These are phyloP conservation scores for Orthonevra nobilis DNA, from an alignment of 2,888 invertebrate genomes.

Conservation along the genomic window DNA sequence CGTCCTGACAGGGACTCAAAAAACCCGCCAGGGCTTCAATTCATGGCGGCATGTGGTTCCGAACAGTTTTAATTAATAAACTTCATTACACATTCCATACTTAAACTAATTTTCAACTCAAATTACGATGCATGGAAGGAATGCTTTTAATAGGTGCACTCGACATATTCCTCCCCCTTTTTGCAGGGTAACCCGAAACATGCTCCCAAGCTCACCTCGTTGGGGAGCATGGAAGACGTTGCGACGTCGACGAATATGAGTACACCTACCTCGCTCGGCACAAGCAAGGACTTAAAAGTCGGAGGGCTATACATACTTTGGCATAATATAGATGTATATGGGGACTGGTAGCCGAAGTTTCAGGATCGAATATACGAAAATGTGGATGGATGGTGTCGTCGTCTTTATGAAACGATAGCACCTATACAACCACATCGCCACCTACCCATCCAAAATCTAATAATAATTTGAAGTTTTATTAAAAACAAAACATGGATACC, in stretches of 20 bases:
- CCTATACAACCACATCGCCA: constrained; percentile 9
- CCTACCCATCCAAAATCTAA: constrained; percentile 6
- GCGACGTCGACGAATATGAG: neutral
- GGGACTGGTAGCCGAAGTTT: too few relatives aligned
- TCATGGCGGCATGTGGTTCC: constrained; percentile 70
- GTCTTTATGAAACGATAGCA: constrained; percentile 49
- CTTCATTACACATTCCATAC: constrained; percentile 74
- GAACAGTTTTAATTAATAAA: constrained; percentile 74
- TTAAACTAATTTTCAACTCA: constrained; percentile 74
- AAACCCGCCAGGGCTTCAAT: constrained; percentile 68
- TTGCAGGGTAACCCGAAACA: neutral
- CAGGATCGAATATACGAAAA: neutral
- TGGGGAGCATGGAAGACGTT: constrained; percentile 5
- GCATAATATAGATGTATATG: too few relatives aligned
- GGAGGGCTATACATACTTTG: too few relatives aligned
- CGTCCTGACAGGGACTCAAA: constrained; percentile 65
- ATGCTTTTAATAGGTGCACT: constrained; percentile 73
- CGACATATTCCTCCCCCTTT: constrained; percentile 61
- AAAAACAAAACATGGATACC: constrained; percentile 57
- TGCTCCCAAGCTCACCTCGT: constrained; percentile 21
- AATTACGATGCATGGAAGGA: constrained; percentile 73
- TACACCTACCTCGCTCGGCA: constrained; percentile 6
- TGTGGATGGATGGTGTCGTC: constrained; percentile 18
- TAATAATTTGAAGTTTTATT: constrained; percentile 62
- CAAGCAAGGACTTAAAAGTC: constrained; percentile 30